Evolutionary conservation across 2,113 vertebrate species (phyloP).

Genomic region (Enhydra lutris): DNA sequence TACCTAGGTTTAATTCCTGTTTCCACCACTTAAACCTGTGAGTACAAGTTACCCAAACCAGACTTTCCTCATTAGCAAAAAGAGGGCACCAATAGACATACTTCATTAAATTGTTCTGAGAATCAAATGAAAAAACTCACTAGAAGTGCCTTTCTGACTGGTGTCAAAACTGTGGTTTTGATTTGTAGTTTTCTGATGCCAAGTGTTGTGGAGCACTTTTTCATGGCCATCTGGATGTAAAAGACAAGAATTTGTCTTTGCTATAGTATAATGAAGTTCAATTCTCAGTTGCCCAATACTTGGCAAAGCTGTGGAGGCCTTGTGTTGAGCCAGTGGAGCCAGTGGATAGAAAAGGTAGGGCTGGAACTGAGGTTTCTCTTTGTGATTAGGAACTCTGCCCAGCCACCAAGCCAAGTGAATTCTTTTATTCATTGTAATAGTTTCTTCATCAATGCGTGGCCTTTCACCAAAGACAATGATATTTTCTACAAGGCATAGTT

Average conservation of each 20-base stretch:
- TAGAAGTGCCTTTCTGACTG: too few relatives aligned
- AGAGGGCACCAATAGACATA: not conserved
- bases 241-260: not conserved
- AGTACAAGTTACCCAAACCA: not conserved
- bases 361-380: not conserved
- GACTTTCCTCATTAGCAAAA: not conserved
- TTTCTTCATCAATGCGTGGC: not conserved
- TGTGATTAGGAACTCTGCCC: not conserved
- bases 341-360: not conserved
- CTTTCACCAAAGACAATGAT: not conserved
- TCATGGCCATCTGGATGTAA: too few relatives aligned
- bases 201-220: too few relatives aligned
- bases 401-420: not conserved
- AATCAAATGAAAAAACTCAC: not conserved
- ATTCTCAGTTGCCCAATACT: not conserved
- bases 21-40: not conserved
- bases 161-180: too few relatives aligned
- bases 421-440: not conserved
- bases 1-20: not conserved
- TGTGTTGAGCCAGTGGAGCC: not conserved
- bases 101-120: not conserved
- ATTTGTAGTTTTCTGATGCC: too few relatives aligned
- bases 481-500: not conserved
- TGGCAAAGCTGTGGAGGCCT: not conserved
- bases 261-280: not conserved